Percentiles rank a stretch among this genome's conserved stretches.
Conservation (phyloP, 2,888 invertebrate genomes). For the Coleophora deauratella region DNA sequence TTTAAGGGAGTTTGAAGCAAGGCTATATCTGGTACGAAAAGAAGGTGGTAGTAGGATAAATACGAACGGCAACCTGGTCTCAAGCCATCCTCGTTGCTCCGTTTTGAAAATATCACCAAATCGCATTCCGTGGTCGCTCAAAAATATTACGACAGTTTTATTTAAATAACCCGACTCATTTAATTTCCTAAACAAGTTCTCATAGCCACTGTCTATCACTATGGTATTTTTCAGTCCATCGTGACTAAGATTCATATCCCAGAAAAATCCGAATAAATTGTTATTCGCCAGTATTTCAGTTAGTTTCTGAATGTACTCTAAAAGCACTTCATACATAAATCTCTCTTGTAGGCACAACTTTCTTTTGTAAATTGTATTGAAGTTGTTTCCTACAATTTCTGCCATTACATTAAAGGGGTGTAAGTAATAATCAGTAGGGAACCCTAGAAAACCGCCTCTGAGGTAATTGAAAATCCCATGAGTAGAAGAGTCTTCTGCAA, state of each 20-base stretch:
- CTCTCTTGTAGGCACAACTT: conserved; percentile 75
- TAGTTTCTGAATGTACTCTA: conserved; percentile 79
- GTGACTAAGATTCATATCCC: conserved; percentile 86
- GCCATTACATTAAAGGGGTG: conserved; percentile 69
- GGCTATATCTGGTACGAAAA: conserved; percentile 76
- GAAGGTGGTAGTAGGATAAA: conserved; percentile 78
- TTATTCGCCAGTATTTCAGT: conserved; percentile 65
- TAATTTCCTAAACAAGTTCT: conserved; percentile 67
- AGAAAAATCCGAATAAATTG: conserved; percentile 85
- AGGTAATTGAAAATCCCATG: conserved; percentile 16
- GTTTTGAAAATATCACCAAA: conserved; percentile 86
- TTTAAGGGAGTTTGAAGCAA: conserved; percentile 75
- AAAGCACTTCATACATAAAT: conserved; percentile 77
- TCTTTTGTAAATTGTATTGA: too few species aligned
- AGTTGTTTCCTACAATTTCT: too few species aligned
- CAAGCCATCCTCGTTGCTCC: conserved; percentile 83
- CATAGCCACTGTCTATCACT: conserved; percentile 78
- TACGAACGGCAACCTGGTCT: conserved; percentile 82
- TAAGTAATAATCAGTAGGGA: conserved; percentile 87
- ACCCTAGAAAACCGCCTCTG: conserved; percentile 63
- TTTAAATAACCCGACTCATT: conserved; percentile 66
- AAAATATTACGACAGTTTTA: conserved; percentile 78
- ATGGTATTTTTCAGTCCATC: conserved; percentile 84
- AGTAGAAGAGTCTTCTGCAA: conserved; percentile 82
- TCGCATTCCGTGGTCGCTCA: conserved; percentile 92